Base-by-base conservation (phyloP, 2,888 invertebrate species). In the Choristoneura rosaceana region DNA sequence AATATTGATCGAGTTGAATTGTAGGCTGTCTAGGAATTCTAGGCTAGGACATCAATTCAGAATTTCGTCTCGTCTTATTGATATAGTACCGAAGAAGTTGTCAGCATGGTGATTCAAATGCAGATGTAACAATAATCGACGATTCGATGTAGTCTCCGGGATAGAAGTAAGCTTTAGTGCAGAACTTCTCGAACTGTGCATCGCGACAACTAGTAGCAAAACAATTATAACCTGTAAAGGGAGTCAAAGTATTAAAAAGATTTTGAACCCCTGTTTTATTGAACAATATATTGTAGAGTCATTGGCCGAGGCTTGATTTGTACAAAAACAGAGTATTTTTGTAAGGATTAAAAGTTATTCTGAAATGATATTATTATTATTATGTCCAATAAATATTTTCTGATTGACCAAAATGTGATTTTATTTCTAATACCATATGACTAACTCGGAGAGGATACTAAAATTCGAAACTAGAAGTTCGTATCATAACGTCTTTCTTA, bases 241-340 rank as follows among this genome's bases (percentile, higher is more conserved):
- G n/a, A n/a, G n/a, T n/a, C n/a, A n/a, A n/a, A n/a, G n/a, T n/a
- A n/a, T n/a, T n/a, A n/a, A n/a, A n/a, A n/a, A n/a, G n/a, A n/a
- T n/a, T n/a, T n/a, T n/a, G n/a, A n/a, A n/a, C n/a, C n/a, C n/a
- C n/a, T n/a, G n/a, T n/a, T n/a, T n/a, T n/a, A n/a, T n/a, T 55
- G 12, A 25, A 55, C 55, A 10, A 25, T 17, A 55, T 10, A 9
- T 55, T 10, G 25, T 55, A 9, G 15, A 61, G 33, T 63, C 45
- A 67, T 68, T 67, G 58, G 79, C 74, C 73, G 83, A 84, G 82
- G 82, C 81, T 85, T 76, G 76, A 79, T 79, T 77, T 84, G 85
- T 87, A 87, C 86, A 88, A 87, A 87, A 80, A 58, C 47, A 81
- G 77, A 74, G 84, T 87, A 87, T 89, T 87, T 88, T 88, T 87